phyloP scores from a whole-genome alignment of 92 coral and sea anemone species.

The Zoanthus sociatus region DNA sequence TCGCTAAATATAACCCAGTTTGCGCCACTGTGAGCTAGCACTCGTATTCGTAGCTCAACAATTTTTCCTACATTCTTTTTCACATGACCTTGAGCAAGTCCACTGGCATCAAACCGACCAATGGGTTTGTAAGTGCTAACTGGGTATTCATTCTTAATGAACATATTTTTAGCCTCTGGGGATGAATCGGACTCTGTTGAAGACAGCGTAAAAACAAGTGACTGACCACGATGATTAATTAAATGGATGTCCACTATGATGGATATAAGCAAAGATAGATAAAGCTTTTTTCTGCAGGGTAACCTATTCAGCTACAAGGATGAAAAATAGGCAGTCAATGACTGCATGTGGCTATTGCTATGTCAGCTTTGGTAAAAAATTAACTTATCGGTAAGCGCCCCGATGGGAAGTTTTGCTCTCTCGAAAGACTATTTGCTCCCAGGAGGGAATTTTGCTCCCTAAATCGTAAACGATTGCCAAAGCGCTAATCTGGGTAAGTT shows the following conservation, averaged over 20 bases:
- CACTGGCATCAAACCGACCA: constrained; percentile 74
- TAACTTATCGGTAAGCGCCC: too few species aligned
- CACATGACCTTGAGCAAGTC: constrained; percentile 82
- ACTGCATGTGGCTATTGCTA: neutral
- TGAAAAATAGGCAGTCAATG: neutral
- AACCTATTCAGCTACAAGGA: too few species aligned
- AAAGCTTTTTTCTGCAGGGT: too few species aligned
- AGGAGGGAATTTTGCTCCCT: too few species aligned
- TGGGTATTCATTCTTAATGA: constrained; percentile 78
- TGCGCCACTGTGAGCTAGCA: constrained; percentile 77
- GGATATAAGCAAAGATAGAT: too few species aligned
- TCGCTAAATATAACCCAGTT: constrained; percentile 97
- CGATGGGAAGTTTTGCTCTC: too few species aligned
- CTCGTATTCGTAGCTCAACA: constrained; percentile 85
- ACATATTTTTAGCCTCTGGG: constrained; percentile 84
- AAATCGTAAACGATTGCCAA: too few species aligned
- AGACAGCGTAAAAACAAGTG: neutral
- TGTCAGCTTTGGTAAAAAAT: neutral
- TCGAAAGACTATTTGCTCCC: too few species aligned
- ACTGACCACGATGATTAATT: neutral
- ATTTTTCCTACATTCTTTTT: constrained; percentile 72
- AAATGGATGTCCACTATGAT: too few species aligned
- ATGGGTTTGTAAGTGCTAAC: constrained; percentile 70
- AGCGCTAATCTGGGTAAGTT: too few species aligned
- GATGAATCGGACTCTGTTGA: constrained; percentile 64